A percentile compares a stretch with the other conserved stretches of the same genome.
Conservation (phyloP, 2,888 invertebrate genomes). For the Neoascia interrupta region DNA sequence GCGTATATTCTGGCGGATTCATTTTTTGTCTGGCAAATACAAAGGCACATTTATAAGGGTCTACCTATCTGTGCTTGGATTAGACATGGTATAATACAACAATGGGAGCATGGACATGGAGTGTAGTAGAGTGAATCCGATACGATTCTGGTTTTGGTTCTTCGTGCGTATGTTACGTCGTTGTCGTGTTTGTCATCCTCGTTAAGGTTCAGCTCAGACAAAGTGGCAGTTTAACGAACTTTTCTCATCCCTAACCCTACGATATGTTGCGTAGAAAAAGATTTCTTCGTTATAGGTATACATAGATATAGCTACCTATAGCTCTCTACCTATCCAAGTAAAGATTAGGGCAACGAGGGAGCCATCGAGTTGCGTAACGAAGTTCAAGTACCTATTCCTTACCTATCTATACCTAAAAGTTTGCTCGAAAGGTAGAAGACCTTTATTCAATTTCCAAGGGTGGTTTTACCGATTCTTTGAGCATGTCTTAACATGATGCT, state of each 20-base stretch:
- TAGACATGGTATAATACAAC: slow-evolving; percentile 24
- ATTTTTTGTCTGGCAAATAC: slow-evolving; percentile 32
- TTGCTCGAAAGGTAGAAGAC: slow-evolving; percentile 32
- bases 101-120: slow-evolving; percentile 23
- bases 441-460: slow-evolving; percentile 37
- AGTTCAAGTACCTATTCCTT: slow-evolving; percentile 32
- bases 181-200: background rate
- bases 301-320: too few species aligned
- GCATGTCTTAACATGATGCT: slow-evolving; percentile 9
- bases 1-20: slow-evolving; percentile 44
- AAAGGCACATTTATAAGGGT: too few species aligned
- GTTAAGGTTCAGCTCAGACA: slow-evolving; percentile 28
- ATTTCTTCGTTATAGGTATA: too few species aligned
- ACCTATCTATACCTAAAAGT: slow-evolving; percentile 1
- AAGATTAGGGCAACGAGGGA: background rate
- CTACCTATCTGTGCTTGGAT: slow-evolving; percentile 9
- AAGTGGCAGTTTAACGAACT: slow-evolving; percentile 61
- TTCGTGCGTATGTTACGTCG: background rate
- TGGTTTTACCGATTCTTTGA: slow-evolving; percentile 9
- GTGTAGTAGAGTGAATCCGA: slow-evolving; percentile 44
- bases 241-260: slow-evolving; percentile 8
- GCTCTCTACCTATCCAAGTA: too few species aligned
- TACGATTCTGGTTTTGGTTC: slow-evolving; percentile 36
- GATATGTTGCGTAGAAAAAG: background rate
- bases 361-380: slow-evolving; percentile 6